Base-by-base conservation (phyloP, 2,113 vertebrate genomes). In the Paradoxurus hermaphroditus region DNA sequence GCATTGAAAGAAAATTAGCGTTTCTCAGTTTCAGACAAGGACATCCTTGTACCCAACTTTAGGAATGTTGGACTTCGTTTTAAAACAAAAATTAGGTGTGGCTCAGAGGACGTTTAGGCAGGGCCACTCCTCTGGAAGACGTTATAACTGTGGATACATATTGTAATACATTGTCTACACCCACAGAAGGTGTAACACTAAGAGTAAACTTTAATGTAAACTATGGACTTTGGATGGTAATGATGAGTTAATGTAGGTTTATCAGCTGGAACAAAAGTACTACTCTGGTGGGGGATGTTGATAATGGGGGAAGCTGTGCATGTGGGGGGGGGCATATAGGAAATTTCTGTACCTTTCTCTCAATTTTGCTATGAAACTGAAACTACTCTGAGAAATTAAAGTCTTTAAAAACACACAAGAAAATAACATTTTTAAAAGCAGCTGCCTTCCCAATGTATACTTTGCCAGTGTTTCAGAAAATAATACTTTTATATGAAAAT, bases 401-500 rank as follows among this genome's bases (percentile, higher is more conserved):
- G 70, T 68, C n/a, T 81, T 21, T 53, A 63, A 19, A 9, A 51
- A 16, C 23, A n/a, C 19, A 44, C 14, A 41, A 90, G 39, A 78
- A 91, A 85, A 79, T 65, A 65, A 72, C 25, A 53, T 89, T 94
- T 67, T 41, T 34, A 62, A 92, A 92, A 93, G 53, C 44, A 77
- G 4, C 41, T 91, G 18, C 29, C 27, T 46, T 65, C 31, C 14
- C n/a, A 90, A n/a, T 1, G 21, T 91, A 44, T 86, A 72, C 73
- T 90, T 93, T 96, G 67, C 63, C 53, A 90, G 23, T 92, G 77
- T 78, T 82, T 94, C 78, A 91, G n/a, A 87, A 81, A 82, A 75
- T 53, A 85, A 27, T 84, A 96, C 49, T 96, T 93, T 91, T 85
- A 23, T 79, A 53, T 67, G 83, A 93, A 92, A 56, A 44, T 39